Evolutionary conservation across 2,888 invertebrate species (phyloP).

Genomic region (Pterostichus niger): DNA sequence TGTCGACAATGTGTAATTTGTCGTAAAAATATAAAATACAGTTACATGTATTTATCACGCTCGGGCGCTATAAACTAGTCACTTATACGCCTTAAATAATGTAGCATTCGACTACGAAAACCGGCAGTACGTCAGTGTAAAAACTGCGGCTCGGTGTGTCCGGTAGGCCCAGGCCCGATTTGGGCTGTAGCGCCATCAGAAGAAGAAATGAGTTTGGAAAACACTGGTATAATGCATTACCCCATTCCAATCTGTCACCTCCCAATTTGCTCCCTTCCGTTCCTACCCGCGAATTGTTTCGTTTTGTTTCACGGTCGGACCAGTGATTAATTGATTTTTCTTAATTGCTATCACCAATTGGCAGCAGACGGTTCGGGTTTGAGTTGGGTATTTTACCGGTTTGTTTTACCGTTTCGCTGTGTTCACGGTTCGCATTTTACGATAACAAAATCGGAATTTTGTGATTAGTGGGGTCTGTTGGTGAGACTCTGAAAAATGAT

Average conservation of each 20-base stretch:
- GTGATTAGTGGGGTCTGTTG: slow-evolving; percentile 41
- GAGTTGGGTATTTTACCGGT: slow-evolving; percentile 45
- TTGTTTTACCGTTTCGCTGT: slow-evolving; percentile 16
- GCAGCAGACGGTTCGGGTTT: slow-evolving; percentile 22
- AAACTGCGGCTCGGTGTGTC: too few relatives aligned
- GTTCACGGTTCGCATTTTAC: not conserved
- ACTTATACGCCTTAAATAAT: too few relatives aligned
- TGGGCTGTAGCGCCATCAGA: too few relatives aligned
- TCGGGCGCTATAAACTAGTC: too few relatives aligned
- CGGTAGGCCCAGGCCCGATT: too few relatives aligned
- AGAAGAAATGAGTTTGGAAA: too few relatives aligned
- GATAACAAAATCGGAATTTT: slow-evolving; percentile 38
- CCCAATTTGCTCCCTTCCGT: not conserved
- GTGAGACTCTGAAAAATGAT: slow-evolving; percentile 43
- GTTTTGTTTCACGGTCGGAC: slow-evolving; percentile 50
- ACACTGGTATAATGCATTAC: not conserved
- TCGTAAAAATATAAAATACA: too few relatives aligned
- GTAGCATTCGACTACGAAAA: too few relatives aligned
- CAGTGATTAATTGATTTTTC: slow-evolving; percentile 66
- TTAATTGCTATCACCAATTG: slow-evolving; percentile 61
- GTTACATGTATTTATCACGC: too few relatives aligned
- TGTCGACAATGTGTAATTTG: too few relatives aligned
- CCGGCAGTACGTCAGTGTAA: too few relatives aligned
- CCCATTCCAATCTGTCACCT: not conserved
- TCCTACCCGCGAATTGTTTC: slow-evolving; percentile 14